Evolutionary conservation across 2,113 vertebrate species (phyloP).

Genomic region (Oryzias melastigma): DNA sequence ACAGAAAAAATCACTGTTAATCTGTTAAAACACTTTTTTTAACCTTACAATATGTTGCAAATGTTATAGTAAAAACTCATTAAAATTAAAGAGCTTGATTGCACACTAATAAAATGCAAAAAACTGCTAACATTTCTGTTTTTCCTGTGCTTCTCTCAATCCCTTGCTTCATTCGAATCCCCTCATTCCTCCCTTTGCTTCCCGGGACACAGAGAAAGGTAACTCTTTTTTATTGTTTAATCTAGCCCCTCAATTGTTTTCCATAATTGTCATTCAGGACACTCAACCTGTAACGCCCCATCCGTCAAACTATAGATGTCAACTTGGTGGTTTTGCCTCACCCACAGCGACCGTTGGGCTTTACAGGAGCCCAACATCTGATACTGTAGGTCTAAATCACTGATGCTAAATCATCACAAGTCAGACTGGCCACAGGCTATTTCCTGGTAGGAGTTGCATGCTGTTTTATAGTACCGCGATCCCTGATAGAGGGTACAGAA

Average conservation of each 20-base stretch:
- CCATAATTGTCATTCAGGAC: conserved; percentile 23
- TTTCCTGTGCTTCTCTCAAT: conserved; percentile 1
- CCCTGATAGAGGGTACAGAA: conserved; percentile 38
- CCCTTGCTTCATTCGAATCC: not conserved
- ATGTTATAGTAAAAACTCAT: too few species aligned
- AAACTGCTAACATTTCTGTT: conserved; percentile 31
- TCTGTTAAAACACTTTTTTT: too few species aligned
- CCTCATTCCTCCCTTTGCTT: conserved; percentile 25
- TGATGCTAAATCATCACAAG: conserved; percentile 48
- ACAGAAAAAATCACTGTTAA: conserved; percentile 7
- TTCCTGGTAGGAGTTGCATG: conserved; percentile 50
- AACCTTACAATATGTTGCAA: too few species aligned
- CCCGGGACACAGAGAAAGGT: conserved; percentile 73
- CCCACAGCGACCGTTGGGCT: conserved; percentile 37
- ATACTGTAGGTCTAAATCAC: conserved; percentile 30
- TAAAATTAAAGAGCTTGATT: too few species aligned
- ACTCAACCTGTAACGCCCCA: conserved; percentile 9
- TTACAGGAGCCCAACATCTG: conserved; percentile 22
- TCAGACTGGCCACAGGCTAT: conserved; percentile 40
- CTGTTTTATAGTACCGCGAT: conserved; percentile 55
- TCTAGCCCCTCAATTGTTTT: conserved; percentile 26
- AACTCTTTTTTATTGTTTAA: conserved; percentile 30
- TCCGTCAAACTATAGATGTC: conserved; percentile 33
- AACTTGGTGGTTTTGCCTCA: conserved; percentile 24
- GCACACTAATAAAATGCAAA: too few species aligned